Conservation (phyloP, 2,888 invertebrate species). For the Protodeltote pygarga region DNA sequence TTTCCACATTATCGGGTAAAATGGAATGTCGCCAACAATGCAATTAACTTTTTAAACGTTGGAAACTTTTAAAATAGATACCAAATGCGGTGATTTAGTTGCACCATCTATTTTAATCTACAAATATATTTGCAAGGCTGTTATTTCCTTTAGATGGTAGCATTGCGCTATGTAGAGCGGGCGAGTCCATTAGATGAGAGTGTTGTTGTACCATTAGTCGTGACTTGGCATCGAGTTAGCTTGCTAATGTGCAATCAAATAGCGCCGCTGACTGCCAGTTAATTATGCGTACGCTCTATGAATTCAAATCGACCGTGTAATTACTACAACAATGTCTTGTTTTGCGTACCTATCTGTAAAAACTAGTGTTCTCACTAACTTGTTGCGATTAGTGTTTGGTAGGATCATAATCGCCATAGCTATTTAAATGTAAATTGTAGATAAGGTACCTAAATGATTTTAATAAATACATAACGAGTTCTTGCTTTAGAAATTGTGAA, state of each 20-base stretch:
- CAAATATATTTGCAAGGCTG: constrained; percentile 31
- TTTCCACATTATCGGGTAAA: constrained; percentile 57
- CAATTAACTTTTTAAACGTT: constrained; percentile 59
- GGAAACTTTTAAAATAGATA: constrained; percentile 43
- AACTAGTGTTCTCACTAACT: constrained; percentile 13
- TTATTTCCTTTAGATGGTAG: constrained; percentile 34
- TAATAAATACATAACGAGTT: constrained; percentile 47
- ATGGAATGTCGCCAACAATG: constrained; percentile 56
- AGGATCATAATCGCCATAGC: no score
- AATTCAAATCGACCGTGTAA: constrained; percentile 74
- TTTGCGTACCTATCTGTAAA: constrained; percentile 34
- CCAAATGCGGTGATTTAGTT: constrained; percentile 37
- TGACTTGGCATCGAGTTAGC: constrained; percentile 81
- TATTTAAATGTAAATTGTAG: not conserved
- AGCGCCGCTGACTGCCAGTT: constrained; percentile 71
- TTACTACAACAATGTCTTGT: constrained; percentile 62
- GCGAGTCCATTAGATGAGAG: constrained; percentile 55
- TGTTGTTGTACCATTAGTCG: constrained; percentile 74
- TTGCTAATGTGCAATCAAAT: constrained; percentile 82
- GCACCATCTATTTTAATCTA: constrained; percentile 31
- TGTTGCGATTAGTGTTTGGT: not conserved
- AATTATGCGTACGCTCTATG: constrained; percentile 80
- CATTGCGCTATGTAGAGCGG: constrained; percentile 44
- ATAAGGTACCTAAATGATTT: constrained; percentile 24
- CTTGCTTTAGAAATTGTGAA: constrained; percentile 48